Evolutionary conservation across 2,888 invertebrate species (phyloP).

Genomic region (Reticulitermes lucifugus): DNA sequence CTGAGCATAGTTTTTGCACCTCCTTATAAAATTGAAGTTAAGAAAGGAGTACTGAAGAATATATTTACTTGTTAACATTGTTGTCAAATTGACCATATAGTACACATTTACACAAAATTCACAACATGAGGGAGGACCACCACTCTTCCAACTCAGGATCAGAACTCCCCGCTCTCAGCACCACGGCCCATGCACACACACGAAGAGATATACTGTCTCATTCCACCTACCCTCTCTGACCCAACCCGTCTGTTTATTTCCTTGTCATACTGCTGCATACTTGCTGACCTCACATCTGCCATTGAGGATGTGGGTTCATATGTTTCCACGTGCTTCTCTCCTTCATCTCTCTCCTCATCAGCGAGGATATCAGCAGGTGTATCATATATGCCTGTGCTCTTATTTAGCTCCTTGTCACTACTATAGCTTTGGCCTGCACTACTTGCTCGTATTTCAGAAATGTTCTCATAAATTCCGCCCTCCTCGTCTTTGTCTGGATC

Average conservation of each 20-base stretch:
- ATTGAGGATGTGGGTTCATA: conserved; percentile 14
- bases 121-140: neutral
- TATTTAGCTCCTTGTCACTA: conserved; percentile 13
- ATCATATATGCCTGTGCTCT: conserved; percentile 32
- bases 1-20: neutral
- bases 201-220: conserved; percentile 38
- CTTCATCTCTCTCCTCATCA: neutral
- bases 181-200: conserved; percentile 40
- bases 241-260: conserved; percentile 24
- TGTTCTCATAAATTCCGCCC: conserved; percentile 39
- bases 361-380: conserved; percentile 34
- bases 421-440: conserved; percentile 16
- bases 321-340: conserved; percentile 20
- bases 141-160: neutral
- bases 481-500: conserved; percentile 31
- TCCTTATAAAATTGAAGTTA: neutral
- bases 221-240: conserved; percentile 31
- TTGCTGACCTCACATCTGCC: neutral
- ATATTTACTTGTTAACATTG: neutral
- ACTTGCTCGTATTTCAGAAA: conserved; percentile 31
- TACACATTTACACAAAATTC: neutral
- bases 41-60: neutral
- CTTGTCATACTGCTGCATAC: neutral
- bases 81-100: neutral
- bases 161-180: conserved; percentile 39